phyloP scores from a whole-genome alignment of 2,797 vertebrate species.

The Pachyuromys duprasi region DNA sequence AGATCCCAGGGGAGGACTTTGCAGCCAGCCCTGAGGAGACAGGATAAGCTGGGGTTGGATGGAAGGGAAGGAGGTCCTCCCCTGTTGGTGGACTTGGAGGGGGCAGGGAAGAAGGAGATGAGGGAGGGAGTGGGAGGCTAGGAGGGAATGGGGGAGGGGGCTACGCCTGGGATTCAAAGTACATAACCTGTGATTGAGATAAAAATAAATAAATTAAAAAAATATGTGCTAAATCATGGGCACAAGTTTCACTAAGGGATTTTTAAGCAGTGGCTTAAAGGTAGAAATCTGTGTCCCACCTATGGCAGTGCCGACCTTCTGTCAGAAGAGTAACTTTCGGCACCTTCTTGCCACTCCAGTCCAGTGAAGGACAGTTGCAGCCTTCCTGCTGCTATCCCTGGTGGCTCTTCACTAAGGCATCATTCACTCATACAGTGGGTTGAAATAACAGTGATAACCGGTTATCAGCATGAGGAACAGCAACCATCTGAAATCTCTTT shows the following conservation, averaged over 20 bases:
- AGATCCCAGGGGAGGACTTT: too few relatives aligned
- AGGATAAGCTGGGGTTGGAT: too few relatives aligned
- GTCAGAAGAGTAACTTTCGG: conserved; percentile 90
- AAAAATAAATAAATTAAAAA: too few relatives aligned
- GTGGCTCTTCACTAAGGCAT: background rate
- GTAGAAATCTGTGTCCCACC: conserved; percentile 93
- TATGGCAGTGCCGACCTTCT: conserved; percentile 89
- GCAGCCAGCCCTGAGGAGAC: too few relatives aligned
- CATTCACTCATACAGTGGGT: background rate
- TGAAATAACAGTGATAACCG: background rate
- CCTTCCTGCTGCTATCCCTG: fast-evolving
- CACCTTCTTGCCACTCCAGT: conserved; percentile 86
- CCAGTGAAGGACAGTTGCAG: conserved; percentile 1
- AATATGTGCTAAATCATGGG: conserved; percentile 91
- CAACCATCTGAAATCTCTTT: background rate
- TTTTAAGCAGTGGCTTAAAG: conserved; percentile 92
- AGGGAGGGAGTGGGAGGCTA: too few relatives aligned
- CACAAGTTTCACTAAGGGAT: conserved; percentile 94
- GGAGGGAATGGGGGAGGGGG: too few relatives aligned
- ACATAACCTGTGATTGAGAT: too few relatives aligned
- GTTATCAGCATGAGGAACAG: background rate
- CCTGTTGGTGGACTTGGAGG: too few relatives aligned
- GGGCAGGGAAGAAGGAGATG: too few relatives aligned
- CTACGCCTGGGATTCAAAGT: too few relatives aligned
- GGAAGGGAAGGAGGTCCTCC: too few relatives aligned